Percentiles rank a stretch among this genome's conserved stretches.
These are phyloP conservation scores for Zaprionus lineosus DNA, from an alignment of 2,888 invertebrate species.

Conservation along the genomic window DNA sequence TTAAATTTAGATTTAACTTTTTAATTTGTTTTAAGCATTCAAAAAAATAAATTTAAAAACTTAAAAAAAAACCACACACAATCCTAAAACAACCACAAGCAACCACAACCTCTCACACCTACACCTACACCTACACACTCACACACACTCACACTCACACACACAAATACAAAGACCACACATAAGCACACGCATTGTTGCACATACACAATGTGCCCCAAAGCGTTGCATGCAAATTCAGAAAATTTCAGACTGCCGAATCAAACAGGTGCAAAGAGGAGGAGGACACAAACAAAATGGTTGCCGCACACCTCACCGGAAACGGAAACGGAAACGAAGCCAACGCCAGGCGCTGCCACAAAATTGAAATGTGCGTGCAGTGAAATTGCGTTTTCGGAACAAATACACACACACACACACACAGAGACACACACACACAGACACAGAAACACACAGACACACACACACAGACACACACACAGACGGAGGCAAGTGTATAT, in stretches of 20 bases:
- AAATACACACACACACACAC: constrained; percentile 21
- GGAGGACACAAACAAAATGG: constrained; percentile 51
- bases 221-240: constrained; percentile 24
- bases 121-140: too few relatives aligned
- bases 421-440: constrained; percentile 5
- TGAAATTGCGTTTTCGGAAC: constrained; percentile 47
- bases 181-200: too few relatives aligned
- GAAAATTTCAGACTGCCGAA: constrained; percentile 20
- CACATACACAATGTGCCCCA: too few relatives aligned
- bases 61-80: too few relatives aligned
- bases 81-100: too few relatives aligned
- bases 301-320: constrained; percentile 17
- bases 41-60: too few relatives aligned
- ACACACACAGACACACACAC: constrained; percentile 14
- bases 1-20: too few relatives aligned
- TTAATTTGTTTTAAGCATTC: too few relatives aligned
- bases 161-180: constrained; percentile 1
- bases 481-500: neutral
- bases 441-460: constrained; percentile 1
- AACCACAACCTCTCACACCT: too few relatives aligned
- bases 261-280: constrained; percentile 48
- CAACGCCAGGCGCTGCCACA: constrained; percentile 23
- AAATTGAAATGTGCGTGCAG: constrained; percentile 64
- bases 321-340: constrained; percentile 30
- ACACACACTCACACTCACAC: constrained; percentile 3